phyloP scores from a whole-genome alignment of 2,113 vertebrate species.

The Arvicanthis niloticus region DNA sequence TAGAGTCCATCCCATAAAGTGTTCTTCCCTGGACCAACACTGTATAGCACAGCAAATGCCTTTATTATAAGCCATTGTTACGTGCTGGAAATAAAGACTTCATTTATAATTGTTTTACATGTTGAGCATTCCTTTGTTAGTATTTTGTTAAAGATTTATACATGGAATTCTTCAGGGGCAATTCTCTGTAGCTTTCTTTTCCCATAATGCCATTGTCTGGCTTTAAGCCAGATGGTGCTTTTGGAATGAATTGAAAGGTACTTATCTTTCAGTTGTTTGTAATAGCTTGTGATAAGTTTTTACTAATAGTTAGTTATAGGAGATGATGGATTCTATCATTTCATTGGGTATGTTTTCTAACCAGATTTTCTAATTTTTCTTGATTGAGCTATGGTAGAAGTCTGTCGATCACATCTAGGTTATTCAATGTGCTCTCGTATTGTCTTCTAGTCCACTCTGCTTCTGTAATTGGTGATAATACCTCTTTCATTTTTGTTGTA shows the following conservation, averaged over 20 bases:
- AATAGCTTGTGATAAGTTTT: not conserved
- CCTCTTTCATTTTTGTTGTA: not conserved
- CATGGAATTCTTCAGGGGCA: not conserved
- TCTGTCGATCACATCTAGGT: not conserved
- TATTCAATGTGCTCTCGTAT: not conserved
- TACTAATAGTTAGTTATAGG: not conserved
- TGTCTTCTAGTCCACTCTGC: not conserved
- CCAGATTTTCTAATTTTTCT: not conserved
- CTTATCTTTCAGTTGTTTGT: not conserved
- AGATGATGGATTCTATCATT: not conserved
- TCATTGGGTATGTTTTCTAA: not conserved
- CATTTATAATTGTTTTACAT: not conserved
- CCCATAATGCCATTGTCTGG: not conserved
- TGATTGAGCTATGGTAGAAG: not conserved
- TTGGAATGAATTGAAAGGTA: not conserved
- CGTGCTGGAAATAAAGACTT: not conserved
- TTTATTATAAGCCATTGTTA: not conserved
- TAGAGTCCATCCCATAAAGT: not conserved
- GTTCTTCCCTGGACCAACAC: not conserved
- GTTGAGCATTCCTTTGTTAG: not conserved
- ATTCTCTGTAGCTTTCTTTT: not conserved
- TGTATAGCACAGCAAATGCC: too few relatives aligned
- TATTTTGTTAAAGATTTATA: not conserved
- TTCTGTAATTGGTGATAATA: not conserved
- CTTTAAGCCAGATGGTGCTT: not conserved